Percentiles rank a stretch among this genome's conserved stretches.
Conservation (phyloP, 2,888 invertebrate genomes). For the Leptinotarsa peninsularis region DNA sequence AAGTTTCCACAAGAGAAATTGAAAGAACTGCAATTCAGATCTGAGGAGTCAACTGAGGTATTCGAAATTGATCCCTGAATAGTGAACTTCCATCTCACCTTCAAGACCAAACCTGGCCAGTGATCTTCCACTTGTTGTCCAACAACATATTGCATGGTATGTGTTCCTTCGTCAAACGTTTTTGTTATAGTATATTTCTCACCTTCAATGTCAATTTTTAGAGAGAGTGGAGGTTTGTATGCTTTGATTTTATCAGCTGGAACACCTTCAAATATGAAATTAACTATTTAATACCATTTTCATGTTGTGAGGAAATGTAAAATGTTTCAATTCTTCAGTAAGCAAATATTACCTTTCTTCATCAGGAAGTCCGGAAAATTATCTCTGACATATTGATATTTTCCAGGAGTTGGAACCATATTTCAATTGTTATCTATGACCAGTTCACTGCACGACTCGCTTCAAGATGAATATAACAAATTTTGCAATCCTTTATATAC, state of each 20-base stretch:
- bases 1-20: too few species aligned
- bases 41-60: background rate
- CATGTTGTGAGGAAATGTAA: too few species aligned
- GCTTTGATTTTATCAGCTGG: constrained; percentile 1
- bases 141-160: constrained; percentile 2
- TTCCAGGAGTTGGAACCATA: background rate
- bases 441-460: background rate
- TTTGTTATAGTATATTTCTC: constrained; percentile 2
- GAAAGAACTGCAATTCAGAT: too few species aligned
- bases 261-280: background rate
- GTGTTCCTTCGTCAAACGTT: background rate
- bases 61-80: background rate
- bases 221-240: background rate
- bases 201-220: background rate
- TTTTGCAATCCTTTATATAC: too few species aligned
- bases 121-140: background rate
- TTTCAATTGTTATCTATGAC: background rate
- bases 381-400: constrained; percentile 5
- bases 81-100: background rate
- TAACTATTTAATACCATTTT: background rate
- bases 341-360: constrained; percentile 1
- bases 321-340: background rate
- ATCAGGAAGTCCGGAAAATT: background rate
- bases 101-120: constrained; percentile 1
- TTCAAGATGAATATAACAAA: background rate